These are phyloP conservation scores for Grapholita molesta DNA, from an alignment of 1,140 invertebrate genomes.

Conservation along the genomic window DNA sequence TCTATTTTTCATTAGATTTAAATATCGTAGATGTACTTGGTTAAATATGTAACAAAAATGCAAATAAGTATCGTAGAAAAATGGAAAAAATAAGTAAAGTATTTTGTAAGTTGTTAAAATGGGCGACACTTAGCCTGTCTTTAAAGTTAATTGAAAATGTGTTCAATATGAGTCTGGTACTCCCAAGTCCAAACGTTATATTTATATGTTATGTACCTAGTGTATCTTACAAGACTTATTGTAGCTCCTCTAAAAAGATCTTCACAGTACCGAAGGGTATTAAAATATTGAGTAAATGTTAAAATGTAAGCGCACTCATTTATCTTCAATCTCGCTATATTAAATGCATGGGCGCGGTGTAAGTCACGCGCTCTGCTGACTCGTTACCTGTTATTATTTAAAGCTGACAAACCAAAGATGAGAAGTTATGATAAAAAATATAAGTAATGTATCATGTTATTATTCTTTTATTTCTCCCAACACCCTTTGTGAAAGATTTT, in stretches of 20 bases:
- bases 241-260: background rate
- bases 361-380: background rate
- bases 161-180: background rate
- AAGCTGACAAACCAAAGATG: background rate
- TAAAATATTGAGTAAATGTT: background rate
- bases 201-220: background rate
- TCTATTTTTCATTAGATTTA: too few relatives aligned
- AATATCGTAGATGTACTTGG: too few relatives aligned
- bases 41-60: background rate
- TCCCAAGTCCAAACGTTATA: background rate
- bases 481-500: background rate
- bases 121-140: background rate
- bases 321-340: background rate
- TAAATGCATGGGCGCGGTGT: background rate
- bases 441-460: slow-evolving; percentile 10
- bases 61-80: background rate
- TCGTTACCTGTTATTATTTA: slow-evolving; percentile 10
- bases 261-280: background rate
- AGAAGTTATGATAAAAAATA: slow-evolving; percentile 8
- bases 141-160: background rate
- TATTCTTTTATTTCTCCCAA: background rate
- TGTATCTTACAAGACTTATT: background rate
- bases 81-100: background rate
- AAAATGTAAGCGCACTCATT: slow-evolving; percentile 1
- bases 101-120: background rate